A percentile compares a stretch with the other conserved stretches of the same genome.
Conservation (phyloP, 2,113 vertebrate species). For the Mesocricetus auratus region DNA sequence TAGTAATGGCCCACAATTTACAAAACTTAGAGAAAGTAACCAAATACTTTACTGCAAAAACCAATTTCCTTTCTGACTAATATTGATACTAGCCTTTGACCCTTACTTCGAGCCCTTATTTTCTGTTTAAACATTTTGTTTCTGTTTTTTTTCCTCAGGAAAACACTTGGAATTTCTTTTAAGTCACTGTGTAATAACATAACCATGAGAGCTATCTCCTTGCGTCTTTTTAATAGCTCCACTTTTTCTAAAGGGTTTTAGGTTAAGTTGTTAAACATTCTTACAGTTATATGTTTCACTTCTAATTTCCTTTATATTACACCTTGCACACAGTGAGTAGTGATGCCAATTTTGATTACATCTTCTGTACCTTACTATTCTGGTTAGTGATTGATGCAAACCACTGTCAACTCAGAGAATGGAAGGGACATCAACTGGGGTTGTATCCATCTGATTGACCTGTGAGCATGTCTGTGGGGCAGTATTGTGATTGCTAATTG, state of each 20-base stretch:
- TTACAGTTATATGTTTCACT: not conserved
- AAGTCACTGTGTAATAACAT: not conserved
- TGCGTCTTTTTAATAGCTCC: not conserved
- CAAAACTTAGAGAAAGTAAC: not conserved
- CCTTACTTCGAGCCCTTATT: not conserved
- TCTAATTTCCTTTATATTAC: not conserved
- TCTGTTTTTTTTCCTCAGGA: not conserved
- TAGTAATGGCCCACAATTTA: not conserved
- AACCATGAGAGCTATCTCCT: not conserved
- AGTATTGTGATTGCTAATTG: not conserved
- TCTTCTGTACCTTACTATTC: not conserved
- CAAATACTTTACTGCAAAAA: not conserved
- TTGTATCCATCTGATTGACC: not conserved
- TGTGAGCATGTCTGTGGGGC: not conserved
- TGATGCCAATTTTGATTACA: not conserved
- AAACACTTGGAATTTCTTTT: not conserved
- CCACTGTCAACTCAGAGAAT: not conserved
- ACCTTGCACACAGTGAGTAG: not conserved
- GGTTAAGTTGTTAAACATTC: not conserved
- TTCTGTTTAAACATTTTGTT: not conserved
- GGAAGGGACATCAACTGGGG: too few relatives aligned
- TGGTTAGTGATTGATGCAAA: not conserved
- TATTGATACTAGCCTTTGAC: not conserved
- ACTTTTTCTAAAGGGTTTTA: not conserved
- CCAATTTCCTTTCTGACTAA: not conserved